Percentiles rank a stretch among this genome's conserved stretches.
These are phyloP conservation scores for Catajapyx aquilonaris DNA, from an alignment of 1,140 invertebrate species.

Conservation along the genomic window DNA sequence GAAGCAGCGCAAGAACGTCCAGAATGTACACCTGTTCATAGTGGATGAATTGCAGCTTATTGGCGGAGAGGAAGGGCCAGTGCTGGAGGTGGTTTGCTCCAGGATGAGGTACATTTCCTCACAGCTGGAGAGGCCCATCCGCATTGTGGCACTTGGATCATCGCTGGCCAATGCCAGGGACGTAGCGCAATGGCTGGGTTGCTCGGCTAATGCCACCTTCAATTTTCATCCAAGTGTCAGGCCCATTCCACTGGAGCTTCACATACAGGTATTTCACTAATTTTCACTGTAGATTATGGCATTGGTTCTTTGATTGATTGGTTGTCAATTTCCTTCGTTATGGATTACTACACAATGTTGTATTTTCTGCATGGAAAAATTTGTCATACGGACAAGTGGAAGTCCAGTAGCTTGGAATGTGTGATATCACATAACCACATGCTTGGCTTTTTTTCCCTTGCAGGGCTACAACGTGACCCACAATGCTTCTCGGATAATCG, in stretches of 20 bases:
- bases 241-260: slow-evolving; percentile 81
- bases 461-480: slow-evolving; percentile 94
- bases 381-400: too few species aligned
- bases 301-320: not conserved
- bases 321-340: not conserved
- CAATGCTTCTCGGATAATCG: slow-evolving; percentile 79
- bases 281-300: too few species aligned
- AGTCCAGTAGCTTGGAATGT: too few species aligned
- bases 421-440: too few species aligned
- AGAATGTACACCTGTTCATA: slow-evolving; percentile 91
- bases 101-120: slow-evolving; percentile 94
- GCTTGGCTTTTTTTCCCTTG: slow-evolving; percentile 8
- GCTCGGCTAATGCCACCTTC: slow-evolving; percentile 75
- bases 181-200: slow-evolving; percentile 91
- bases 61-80: slow-evolving; percentile 73
- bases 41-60: slow-evolving; percentile 92
- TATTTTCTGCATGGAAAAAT: not conserved
- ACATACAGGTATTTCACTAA: slow-evolving; percentile 72
- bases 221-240: slow-evolving; percentile 97
- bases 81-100: slow-evolving; percentile 92
- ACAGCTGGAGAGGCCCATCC: slow-evolving; percentile 78
- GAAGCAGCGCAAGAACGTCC: slow-evolving; percentile 97
- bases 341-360: not conserved
- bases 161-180: slow-evolving; percentile 90
- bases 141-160: slow-evolving; percentile 87